phyloP scores from a whole-genome alignment of 1,140 invertebrate species.

The Oscheius sp. region DNA sequence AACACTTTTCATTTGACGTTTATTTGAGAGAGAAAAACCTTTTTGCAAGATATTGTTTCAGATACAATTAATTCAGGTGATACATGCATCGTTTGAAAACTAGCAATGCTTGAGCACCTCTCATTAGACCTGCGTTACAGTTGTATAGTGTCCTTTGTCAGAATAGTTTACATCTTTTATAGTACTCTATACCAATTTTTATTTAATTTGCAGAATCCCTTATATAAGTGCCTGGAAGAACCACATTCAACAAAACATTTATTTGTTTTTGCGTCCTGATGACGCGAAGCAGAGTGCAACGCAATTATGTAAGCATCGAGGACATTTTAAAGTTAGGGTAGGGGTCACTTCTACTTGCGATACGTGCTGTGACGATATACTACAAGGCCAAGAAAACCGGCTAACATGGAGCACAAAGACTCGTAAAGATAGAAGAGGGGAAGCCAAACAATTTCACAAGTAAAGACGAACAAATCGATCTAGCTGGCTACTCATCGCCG shows the following conservation, averaged over 20 bases:
- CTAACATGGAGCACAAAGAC: neutral
- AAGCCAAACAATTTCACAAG: neutral
- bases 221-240: too few species aligned
- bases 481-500: neutral
- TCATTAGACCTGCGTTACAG: too few species aligned
- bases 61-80: too few species aligned
- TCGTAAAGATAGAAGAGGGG: constrained; percentile 9
- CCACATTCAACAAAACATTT: neutral
- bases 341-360: neutral
- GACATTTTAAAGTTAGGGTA: neutral
- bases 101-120: too few species aligned
- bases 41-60: too few species aligned
- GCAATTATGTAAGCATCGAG: neutral
- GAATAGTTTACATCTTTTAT: too few species aligned
- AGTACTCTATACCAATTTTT: too few species aligned
- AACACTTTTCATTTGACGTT: too few species aligned
- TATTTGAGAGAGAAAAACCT: too few species aligned
- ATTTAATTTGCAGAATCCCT: too few species aligned
- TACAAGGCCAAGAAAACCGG: constrained; percentile 8
- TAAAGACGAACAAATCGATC: neutral
- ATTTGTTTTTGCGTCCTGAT: neutral
- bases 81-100: too few species aligned
- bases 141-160: too few species aligned
- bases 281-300: neutral
- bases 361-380: neutral